These are phyloP conservation scores for Spermophilus dauricus DNA, from an alignment of 2,113 vertebrate species.

Conservation along the genomic window DNA sequence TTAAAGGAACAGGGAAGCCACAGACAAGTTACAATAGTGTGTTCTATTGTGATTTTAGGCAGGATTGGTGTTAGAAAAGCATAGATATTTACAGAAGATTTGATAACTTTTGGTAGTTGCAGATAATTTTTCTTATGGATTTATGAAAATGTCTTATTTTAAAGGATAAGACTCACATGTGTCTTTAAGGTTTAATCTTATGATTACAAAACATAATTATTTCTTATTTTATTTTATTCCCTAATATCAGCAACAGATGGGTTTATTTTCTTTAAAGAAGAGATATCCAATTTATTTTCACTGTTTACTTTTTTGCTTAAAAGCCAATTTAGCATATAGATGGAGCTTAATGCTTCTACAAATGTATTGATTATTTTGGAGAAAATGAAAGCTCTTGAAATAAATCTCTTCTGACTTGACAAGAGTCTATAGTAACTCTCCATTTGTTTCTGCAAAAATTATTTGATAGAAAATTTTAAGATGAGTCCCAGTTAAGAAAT, in stretches of 20 bases:
- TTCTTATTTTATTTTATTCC: background rate
- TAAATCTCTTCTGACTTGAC: conserved; percentile 54
- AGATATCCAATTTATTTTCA: background rate
- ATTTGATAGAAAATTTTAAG: background rate
- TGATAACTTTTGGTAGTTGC: background rate
- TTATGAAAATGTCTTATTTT: conserved; percentile 29
- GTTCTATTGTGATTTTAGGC: background rate
- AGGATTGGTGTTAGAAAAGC: background rate
- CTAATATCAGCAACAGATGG: background rate
- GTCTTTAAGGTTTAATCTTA: background rate
- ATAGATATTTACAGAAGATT: background rate
- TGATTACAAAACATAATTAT: background rate
- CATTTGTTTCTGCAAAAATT: background rate
- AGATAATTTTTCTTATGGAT: background rate
- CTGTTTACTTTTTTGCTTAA: conserved; percentile 52
- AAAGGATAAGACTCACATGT: background rate
- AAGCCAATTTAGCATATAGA: conserved; percentile 5
- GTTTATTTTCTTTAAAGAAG: conserved; percentile 9
- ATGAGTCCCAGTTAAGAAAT: background rate
- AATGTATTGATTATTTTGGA: conserved; percentile 59
- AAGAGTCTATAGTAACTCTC: background rate
- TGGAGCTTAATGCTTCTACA: conserved; percentile 6
- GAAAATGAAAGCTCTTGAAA: conserved; percentile 16
- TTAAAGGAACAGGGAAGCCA: background rate
- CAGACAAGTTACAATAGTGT: background rate